phyloP scores from a whole-genome alignment of 2,113 vertebrate species.

The Bubo blakistoni region DNA sequence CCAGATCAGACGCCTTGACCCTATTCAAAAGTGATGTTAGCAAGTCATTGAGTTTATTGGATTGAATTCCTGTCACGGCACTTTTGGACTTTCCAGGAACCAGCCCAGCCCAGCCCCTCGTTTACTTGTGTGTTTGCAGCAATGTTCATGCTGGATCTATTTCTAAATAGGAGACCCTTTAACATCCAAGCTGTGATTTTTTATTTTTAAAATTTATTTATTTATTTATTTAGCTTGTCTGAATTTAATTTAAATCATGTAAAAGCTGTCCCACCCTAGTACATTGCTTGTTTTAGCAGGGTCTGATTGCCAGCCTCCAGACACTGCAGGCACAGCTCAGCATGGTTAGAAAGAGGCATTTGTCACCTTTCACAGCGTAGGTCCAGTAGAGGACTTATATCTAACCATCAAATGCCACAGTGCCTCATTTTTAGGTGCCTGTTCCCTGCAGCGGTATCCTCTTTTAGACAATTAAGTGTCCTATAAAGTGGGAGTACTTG shows the following conservation, averaged over 20 bases:
- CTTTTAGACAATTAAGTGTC: conserved; percentile 28
- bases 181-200: not conserved
- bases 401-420: not conserved
- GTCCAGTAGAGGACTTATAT: not conserved
- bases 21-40: not conserved
- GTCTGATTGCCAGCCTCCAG: not conserved
- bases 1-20: not conserved
- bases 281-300: not conserved
- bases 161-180: not conserved
- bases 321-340: not conserved
- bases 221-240: not conserved
- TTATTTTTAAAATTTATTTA: not conserved
- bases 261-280: not conserved
- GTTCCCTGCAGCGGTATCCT: not conserved
- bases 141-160: rapidly evolving
- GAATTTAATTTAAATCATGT: not conserved
- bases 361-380: not conserved
- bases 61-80: not conserved
- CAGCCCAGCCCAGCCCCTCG: not conserved
- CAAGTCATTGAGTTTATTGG: not conserved
- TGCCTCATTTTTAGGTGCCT: not conserved
- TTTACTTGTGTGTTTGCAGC: not conserved
- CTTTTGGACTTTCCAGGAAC: not conserved
- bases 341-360: not conserved
- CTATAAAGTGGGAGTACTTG: conserved; percentile 30